phyloP scores from a whole-genome alignment of 2,797 vertebrate species.

The Saxicola maurus region DNA sequence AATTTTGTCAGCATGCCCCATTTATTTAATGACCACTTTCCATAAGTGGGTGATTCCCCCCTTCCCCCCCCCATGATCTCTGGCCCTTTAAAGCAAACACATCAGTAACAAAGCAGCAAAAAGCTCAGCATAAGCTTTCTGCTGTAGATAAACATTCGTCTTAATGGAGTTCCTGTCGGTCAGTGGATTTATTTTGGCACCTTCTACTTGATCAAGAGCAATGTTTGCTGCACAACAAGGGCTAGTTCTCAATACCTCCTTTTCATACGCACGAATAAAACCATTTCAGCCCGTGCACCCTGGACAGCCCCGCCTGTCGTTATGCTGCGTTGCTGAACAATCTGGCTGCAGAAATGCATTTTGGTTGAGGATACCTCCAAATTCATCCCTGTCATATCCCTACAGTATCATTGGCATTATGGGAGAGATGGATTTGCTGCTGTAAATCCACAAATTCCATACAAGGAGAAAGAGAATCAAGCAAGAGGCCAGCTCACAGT shows the following conservation, averaged over 20 bases:
- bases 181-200: slow-evolving; percentile 27
- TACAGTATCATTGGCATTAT: neutral
- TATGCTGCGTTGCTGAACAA: slow-evolving; percentile 14
- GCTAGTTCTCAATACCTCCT: slow-evolving; percentile 49
- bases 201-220: slow-evolving; percentile 24
- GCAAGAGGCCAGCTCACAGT: neutral
- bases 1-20: neutral
- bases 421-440: slow-evolving; percentile 1
- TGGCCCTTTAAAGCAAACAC: slow-evolving; percentile 20
- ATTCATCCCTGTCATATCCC: neutral
- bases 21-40: neutral
- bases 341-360: slow-evolving; percentile 40
- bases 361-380: neutral
- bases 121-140: neutral
- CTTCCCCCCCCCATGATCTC: fast-evolving
- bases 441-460: neutral
- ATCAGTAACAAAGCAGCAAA: neutral
- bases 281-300: neutral
- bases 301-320: neutral
- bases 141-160: neutral
- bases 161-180: neutral
- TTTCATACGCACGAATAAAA: neutral
- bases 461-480: neutral
- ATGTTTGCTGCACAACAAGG: slow-evolving; percentile 25
- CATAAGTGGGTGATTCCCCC: neutral